phyloP scores from a whole-genome alignment of 2,797 vertebrate genomes.

The Falco naumanni region DNA sequence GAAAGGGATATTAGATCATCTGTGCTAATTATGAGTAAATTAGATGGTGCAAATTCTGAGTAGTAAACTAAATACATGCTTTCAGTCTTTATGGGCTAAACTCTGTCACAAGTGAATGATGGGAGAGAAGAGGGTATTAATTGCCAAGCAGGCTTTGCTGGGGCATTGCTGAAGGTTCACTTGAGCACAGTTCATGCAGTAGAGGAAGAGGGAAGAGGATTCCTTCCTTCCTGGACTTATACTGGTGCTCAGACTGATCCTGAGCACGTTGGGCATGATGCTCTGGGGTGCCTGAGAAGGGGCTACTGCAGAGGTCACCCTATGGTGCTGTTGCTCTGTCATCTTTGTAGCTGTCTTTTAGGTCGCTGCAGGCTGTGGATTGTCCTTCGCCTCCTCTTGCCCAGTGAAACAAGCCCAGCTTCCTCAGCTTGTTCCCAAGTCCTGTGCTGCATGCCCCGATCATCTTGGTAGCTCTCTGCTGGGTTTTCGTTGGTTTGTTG shows the following conservation, averaged over 20 bases:
- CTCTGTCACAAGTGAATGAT: not conserved
- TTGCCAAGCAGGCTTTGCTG: not conserved
- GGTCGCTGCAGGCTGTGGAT: not conserved
- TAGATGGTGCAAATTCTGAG: not conserved
- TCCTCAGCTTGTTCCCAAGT: not conserved
- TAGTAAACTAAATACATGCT: not conserved
- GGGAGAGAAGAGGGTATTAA: not conserved
- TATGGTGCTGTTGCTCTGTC: not conserved
- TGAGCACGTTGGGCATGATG: fast-evolving
- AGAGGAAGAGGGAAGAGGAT: not conserved
- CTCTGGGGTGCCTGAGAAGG: not conserved
- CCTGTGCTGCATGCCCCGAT: not conserved
- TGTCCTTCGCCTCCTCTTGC: not conserved
- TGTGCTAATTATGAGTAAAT: not conserved
- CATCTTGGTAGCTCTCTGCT: not conserved
- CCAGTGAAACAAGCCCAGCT: fast-evolving
- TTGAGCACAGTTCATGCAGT: not conserved
- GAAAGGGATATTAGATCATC: not conserved
- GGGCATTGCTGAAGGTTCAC: not conserved
- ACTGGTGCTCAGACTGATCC: not conserved
- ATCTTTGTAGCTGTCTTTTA: not conserved
- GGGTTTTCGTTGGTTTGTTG: not conserved
- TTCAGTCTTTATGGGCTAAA: not conserved
- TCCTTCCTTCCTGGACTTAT: not conserved
- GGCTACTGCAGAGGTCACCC: not conserved